phyloP scores from a whole-genome alignment of 2,888 invertebrate species.

The Eupsilia transversa region DNA sequence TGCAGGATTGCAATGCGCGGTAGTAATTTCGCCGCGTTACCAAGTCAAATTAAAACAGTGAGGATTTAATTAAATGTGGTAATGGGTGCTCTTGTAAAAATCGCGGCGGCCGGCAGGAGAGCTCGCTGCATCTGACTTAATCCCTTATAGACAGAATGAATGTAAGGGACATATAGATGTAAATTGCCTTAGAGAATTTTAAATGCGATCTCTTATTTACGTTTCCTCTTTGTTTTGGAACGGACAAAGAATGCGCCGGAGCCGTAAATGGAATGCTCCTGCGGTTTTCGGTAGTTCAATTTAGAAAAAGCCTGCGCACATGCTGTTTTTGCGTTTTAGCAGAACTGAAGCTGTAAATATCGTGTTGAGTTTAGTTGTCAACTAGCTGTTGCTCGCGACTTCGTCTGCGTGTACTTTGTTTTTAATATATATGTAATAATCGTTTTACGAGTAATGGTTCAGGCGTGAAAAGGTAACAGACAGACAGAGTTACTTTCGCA shows the following conservation, averaged over 20 bases:
- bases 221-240: slow-evolving; percentile 49
- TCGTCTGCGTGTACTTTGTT: background rate
- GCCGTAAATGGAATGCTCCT: slow-evolving; percentile 52
- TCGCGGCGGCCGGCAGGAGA: slow-evolving; percentile 74
- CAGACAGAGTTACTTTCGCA: too few species aligned
- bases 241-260: slow-evolving; percentile 39
- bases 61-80: slow-evolving; percentile 89
- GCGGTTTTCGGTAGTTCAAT: slow-evolving; percentile 42
- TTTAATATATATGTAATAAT: too few species aligned
- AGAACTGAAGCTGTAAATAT: background rate
- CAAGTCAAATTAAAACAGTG: slow-evolving; percentile 88
- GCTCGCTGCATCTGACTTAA: slow-evolving; percentile 80
- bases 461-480: too few species aligned
- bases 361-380: background rate
- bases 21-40: slow-evolving; percentile 80
- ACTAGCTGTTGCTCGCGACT: background rate
- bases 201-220: slow-evolving; percentile 67
- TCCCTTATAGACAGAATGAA: slow-evolving; percentile 77
- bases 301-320: slow-evolving; percentile 5
- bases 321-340: background rate
- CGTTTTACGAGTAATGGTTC: too few species aligned
- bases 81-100: slow-evolving; percentile 87
- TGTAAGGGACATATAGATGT: slow-evolving; percentile 68
- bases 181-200: slow-evolving; percentile 66
- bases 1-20: slow-evolving; percentile 74